Conservation (phyloP, 2,113 vertebrate genomes). For the Cyanistes caeruleus region DNA sequence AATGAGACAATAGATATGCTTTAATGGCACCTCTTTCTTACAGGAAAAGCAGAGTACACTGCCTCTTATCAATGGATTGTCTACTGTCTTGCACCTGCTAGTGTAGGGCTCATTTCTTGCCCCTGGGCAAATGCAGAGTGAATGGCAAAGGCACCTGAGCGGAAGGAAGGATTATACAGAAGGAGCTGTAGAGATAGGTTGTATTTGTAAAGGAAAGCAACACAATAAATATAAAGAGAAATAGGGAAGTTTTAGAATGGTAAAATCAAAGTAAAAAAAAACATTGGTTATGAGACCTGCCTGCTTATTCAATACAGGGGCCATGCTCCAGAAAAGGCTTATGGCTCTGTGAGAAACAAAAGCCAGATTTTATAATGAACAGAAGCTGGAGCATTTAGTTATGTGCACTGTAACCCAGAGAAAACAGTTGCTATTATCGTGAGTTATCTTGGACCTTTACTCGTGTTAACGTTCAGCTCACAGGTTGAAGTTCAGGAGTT, state of each 20-base stretch:
- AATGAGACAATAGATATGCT: conserved; percentile 47
- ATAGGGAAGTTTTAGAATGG: background rate
- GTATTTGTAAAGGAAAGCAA: background rate
- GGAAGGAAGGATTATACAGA: background rate
- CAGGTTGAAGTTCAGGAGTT: background rate
- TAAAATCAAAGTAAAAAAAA: background rate
- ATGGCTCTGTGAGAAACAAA: background rate
- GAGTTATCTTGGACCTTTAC: background rate
- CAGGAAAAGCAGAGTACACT: background rate
- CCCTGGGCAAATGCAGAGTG: conserved; percentile 14
- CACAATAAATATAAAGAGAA: background rate
- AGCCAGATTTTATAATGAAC: background rate
- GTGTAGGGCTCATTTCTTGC: background rate
- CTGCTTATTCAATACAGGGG: background rate
- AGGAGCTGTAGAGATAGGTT: background rate
- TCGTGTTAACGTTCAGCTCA: background rate
- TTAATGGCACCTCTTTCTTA: conserved; percentile 21
- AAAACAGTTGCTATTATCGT: background rate
- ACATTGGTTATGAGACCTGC: background rate
- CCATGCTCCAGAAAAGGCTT: background rate
- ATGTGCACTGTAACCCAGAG: background rate
- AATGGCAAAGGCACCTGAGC: background rate
- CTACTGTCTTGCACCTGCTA: conserved; percentile 37
- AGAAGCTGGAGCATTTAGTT: background rate
- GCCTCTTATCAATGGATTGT: conserved; percentile 46